phyloP scores from a whole-genome alignment of 30 jellyfish, hydroid and myxozoan species.

The Nemopilema nomurai region DNA sequence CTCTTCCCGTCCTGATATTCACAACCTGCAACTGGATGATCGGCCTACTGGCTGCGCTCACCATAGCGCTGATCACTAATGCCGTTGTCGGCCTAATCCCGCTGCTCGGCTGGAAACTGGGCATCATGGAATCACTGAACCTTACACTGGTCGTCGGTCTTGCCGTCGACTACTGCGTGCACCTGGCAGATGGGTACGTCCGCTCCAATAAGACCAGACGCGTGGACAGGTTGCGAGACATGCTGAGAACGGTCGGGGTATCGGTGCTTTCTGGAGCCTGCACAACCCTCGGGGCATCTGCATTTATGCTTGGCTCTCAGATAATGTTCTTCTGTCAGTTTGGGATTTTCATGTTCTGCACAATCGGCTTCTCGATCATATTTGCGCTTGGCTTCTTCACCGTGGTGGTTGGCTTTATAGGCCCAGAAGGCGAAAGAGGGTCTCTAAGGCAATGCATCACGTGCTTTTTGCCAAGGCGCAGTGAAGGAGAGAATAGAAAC shows the following conservation, averaged over 20 bases:
- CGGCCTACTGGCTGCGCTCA: conserved; percentile 88
- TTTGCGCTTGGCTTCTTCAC: conserved; percentile 90
- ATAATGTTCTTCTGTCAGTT: conserved; percentile 87
- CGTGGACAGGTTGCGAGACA: conserved; percentile 80
- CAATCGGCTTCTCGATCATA: conserved; percentile 87
- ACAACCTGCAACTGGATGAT: conserved; percentile 96
- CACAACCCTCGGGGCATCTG: conserved; percentile 96
- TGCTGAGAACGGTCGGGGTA: conserved; percentile 94
- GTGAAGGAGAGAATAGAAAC: not conserved
- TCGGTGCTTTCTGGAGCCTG: conserved; percentile 96
- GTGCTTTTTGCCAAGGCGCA: conserved; percentile 48
- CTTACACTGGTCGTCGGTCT: conserved; percentile 96
- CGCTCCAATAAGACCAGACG: conserved; percentile 76
- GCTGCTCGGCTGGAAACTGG: conserved; percentile 95
- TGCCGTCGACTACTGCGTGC: conserved; percentile 96
- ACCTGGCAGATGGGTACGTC: conserved; percentile 95
- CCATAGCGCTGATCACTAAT: conserved; percentile 83
- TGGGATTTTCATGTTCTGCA: conserved; percentile 94
- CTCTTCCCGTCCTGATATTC: conserved; percentile 91
- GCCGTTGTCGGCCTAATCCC: conserved; percentile 96
- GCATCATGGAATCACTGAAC: conserved; percentile 94
- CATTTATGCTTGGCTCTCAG: conserved; percentile 94
- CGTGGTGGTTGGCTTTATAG: conserved; percentile 75
- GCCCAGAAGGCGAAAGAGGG: conserved; percentile 97
- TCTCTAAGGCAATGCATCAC: conserved; percentile 47